Conservation (phyloP, 2,797 vertebrate genomes). For the Crenichthys baileyi region DNA sequence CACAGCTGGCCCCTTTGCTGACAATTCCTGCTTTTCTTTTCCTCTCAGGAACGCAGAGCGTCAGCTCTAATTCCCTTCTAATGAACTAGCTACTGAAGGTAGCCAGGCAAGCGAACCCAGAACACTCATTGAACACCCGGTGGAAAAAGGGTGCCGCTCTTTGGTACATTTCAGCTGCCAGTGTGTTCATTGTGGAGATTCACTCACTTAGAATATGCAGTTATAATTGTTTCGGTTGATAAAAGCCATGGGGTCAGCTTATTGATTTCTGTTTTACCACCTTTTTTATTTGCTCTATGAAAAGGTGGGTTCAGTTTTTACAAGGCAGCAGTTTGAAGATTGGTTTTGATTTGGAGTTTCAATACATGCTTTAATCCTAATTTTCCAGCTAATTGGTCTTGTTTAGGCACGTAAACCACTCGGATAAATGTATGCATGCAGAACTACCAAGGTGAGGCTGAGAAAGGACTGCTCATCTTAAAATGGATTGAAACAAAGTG, state of each 20-base stretch:
- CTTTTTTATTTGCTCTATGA: background rate
- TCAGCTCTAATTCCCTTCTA: slow-evolving; percentile 81
- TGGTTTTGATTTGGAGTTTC: background rate
- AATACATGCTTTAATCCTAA: background rate
- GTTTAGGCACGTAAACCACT: background rate
- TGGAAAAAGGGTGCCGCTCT: slow-evolving; percentile 40
- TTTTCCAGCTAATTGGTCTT: background rate
- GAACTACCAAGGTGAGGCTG: background rate
- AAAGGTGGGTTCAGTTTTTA: background rate
- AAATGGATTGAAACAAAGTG: background rate
- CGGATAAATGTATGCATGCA: background rate
- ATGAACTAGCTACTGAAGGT: slow-evolving; percentile 75
- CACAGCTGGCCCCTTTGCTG: slow-evolving; percentile 74
- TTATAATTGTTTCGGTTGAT: background rate
- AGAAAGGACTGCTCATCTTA: background rate
- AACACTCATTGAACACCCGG: slow-evolving; percentile 62
- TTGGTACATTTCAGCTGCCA: slow-evolving; percentile 39
- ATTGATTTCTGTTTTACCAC: background rate
- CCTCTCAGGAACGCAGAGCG: slow-evolving; percentile 62
- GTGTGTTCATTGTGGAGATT: slow-evolving; percentile 29
- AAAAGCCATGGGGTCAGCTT: background rate
- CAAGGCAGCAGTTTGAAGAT: background rate
- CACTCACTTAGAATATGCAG: background rate
- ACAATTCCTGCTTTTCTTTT: slow-evolving; percentile 71
- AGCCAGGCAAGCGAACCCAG: slow-evolving; percentile 50